Percentiles rank a stretch among this genome's conserved stretches.
Conservation (phyloP, 92 coral and sea anemone genomes). For the Palythoa heliodiscus region DNA sequence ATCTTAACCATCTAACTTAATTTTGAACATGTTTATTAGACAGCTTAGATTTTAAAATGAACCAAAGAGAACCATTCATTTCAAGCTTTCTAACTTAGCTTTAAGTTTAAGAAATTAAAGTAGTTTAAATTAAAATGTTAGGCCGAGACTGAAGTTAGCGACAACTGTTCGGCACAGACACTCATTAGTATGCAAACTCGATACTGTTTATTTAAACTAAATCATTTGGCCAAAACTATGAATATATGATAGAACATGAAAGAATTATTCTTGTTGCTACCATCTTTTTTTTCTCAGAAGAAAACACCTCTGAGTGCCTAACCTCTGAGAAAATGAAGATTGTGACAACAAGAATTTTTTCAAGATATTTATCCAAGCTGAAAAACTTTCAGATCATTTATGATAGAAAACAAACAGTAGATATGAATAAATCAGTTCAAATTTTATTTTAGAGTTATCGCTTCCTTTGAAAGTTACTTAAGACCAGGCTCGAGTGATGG, state of each 20-base stretch:
- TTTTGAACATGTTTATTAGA: too few species aligned
- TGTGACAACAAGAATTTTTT: too few species aligned
- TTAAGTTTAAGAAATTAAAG: background rate
- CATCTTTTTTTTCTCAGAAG: too few species aligned
- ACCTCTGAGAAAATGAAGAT: too few species aligned
- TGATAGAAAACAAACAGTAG: too few species aligned
- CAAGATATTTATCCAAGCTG: background rate
- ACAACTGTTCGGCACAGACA: too few species aligned
- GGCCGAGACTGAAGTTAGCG: background rate
- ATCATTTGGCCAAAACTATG: background rate
- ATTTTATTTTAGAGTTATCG: background rate
- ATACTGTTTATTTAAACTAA: background rate
- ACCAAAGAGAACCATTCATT: too few species aligned
- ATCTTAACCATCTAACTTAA: too few species aligned
- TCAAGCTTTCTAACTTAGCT: too few species aligned
- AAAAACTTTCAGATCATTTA: background rate
- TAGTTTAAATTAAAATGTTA: background rate
- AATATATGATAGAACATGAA: background rate
- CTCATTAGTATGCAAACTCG: background rate
- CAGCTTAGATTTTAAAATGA: too few species aligned
- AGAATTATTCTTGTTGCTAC: too few species aligned
- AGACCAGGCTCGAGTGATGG: background rate
- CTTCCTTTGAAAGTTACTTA: background rate
- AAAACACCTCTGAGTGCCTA: too few species aligned
- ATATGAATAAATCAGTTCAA: background rate